These are phyloP conservation scores for Lepus timidus DNA, from an alignment of 2,113 vertebrate genomes.

Conservation along the genomic window DNA sequence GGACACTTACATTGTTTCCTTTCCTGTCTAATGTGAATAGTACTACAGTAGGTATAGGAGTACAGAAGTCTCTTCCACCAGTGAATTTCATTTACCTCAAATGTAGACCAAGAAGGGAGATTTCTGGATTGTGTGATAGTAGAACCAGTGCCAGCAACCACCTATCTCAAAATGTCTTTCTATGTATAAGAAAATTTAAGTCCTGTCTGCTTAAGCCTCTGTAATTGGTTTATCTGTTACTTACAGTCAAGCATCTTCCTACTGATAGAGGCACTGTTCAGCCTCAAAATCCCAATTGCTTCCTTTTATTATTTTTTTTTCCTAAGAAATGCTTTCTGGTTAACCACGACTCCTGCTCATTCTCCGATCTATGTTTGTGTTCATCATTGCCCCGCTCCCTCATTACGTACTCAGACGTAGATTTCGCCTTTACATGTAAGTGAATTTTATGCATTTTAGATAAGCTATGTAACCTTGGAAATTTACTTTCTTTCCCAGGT, in stretches of 20 bases:
- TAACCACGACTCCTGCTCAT: neutral
- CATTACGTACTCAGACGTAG: neutral
- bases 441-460: slow-evolving; percentile 26
- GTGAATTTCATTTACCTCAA: too few species aligned
- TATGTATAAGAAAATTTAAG: neutral
- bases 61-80: too few species aligned
- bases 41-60: too few species aligned
- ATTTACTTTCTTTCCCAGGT: neutral
- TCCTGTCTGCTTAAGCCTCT: neutral
- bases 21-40: too few species aligned
- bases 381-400: neutral
- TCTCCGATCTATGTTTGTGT: neutral
- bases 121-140: too few species aligned
- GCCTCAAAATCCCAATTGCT: neutral
- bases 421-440: slow-evolving; percentile 5
- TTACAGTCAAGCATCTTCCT: neutral
- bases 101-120: too few species aligned
- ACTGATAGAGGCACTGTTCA: neutral
- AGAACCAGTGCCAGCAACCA: neutral
- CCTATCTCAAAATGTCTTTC: neutral
- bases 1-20: too few species aligned
- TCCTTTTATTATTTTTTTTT: neutral
- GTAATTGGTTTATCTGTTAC: neutral
- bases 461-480: neutral
- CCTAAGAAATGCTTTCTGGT: neutral